These are phyloP conservation scores for Anoplolepis gracilipes DNA, from an alignment of 1,140 invertebrate genomes.

Conservation along the genomic window DNA sequence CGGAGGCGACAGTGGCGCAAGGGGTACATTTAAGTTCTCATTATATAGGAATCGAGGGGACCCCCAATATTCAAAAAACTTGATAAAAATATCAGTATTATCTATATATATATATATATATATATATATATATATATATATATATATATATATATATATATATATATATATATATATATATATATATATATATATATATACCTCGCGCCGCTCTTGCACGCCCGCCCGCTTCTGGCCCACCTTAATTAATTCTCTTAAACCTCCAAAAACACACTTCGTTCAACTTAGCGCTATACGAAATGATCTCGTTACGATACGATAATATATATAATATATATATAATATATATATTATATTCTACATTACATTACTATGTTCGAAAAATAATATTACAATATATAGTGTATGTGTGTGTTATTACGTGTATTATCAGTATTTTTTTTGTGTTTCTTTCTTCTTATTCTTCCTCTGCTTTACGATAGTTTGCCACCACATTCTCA, in stretches of 20 bases:
- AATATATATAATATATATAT: slow-evolving; percentile 80
- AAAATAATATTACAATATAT: slow-evolving; percentile 86
- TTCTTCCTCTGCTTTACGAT: slow-evolving; percentile 62
- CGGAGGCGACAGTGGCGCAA: slow-evolving; percentile 75
- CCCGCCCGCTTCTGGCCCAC: slow-evolving; percentile 71
- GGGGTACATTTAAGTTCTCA: slow-evolving; percentile 73
- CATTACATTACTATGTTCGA: slow-evolving; percentile 85
- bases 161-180: too few species aligned
- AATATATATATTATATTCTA: slow-evolving; percentile 82
- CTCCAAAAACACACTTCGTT: slow-evolving; percentile 75
- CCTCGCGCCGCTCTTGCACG: slow-evolving; percentile 67
- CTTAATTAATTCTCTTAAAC: slow-evolving; percentile 76
- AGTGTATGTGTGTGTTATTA: slow-evolving; percentile 72
- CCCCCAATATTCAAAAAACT: slow-evolving; percentile 78
- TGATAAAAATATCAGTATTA: slow-evolving; percentile 80
- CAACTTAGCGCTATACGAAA: slow-evolving; percentile 79
- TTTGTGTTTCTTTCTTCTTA: slow-evolving; percentile 66
- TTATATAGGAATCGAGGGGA: slow-evolving; percentile 72
- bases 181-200: too few species aligned
- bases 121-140: too few species aligned
- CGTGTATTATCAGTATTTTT: slow-evolving; percentile 73
- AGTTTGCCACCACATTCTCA: slow-evolving; percentile 59
- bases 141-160: too few species aligned
- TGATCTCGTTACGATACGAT: slow-evolving; percentile 76
- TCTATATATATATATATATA: too few species aligned